phyloP scores from a whole-genome alignment of 1,140 invertebrate species.

The Adelges cooleyi region DNA sequence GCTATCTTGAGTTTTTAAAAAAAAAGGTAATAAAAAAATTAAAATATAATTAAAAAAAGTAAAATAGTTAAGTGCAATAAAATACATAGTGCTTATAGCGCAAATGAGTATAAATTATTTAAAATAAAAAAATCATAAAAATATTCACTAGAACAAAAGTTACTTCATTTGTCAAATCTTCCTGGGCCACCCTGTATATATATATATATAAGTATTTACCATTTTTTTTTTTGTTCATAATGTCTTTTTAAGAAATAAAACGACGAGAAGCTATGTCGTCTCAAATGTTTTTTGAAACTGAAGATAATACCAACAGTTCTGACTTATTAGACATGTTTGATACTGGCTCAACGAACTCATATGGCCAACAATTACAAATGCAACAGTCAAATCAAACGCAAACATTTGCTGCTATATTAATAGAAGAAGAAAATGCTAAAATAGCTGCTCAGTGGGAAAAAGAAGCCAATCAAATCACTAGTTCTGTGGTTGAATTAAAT shows the following conservation, averaged over 20 bases:
- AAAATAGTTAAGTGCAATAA: too few relatives aligned
- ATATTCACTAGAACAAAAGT: too few relatives aligned
- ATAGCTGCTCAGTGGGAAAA: constrained; percentile 68
- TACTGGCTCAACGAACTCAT: constrained; percentile 31
- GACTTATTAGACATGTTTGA: constrained; percentile 25
- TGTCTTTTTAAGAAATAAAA: constrained; percentile 53
- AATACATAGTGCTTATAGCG: too few relatives aligned
- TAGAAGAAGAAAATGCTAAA: constrained; percentile 71
- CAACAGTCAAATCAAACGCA: constrained; percentile 40
- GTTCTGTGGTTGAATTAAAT: constrained; percentile 86
- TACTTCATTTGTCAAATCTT: too few relatives aligned
- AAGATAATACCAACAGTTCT: constrained; percentile 13
- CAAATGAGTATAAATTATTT: too few relatives aligned
- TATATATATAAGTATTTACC: too few relatives aligned
- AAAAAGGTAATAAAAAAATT: too few relatives aligned
- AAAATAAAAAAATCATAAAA: too few relatives aligned
- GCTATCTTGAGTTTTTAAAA: too few relatives aligned
- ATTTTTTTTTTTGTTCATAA: too few relatives aligned
- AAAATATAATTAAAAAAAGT: too few relatives aligned
- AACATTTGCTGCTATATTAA: constrained; percentile 53
- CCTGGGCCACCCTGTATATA: too few relatives aligned
- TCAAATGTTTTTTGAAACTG: constrained; percentile 34
- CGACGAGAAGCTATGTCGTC: constrained; percentile 78
- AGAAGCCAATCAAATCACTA: constrained; percentile 81
- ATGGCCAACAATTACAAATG: constrained; percentile 28